Conservation (phyloP, 2,888 invertebrate genomes). For the Xylota segnis region DNA sequence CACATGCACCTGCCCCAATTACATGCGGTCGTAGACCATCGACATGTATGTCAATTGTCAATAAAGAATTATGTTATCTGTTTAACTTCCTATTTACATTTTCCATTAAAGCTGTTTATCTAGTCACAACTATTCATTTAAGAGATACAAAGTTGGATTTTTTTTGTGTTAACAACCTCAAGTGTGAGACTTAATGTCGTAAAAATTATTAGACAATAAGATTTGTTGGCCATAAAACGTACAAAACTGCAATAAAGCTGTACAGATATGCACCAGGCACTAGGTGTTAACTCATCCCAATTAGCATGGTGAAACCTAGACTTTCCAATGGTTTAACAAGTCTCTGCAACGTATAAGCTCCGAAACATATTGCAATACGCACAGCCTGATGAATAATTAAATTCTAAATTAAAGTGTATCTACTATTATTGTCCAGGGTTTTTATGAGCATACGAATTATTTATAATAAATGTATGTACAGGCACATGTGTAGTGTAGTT, state of each 20-base stretch:
- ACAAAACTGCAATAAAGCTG: not conserved
- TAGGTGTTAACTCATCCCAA: not conserved
- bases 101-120: not conserved
- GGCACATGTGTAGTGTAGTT: not conserved
- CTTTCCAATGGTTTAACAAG: not conserved
- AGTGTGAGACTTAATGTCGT: not conserved
- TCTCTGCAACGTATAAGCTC: not conserved
- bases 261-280: not conserved
- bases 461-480: not conserved
- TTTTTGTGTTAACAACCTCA: slow-evolving; percentile 3
- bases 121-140: not conserved
- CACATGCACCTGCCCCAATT: slow-evolving; percentile 7
- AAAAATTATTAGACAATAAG: slow-evolving; percentile 8
- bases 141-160: not conserved
- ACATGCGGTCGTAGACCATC: not conserved
- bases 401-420: not conserved
- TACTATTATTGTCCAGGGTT: not conserved
- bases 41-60: slow-evolving; percentile 22
- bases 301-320: not conserved
- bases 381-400: no score
- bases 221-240: slow-evolving; percentile 1
- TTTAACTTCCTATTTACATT: slow-evolving; percentile 10
- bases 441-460: not conserved
- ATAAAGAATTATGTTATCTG: slow-evolving; percentile 12
- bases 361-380: not conserved